Conservation (phyloP, 2,113 vertebrate species). For the Nicator chloris region DNA sequence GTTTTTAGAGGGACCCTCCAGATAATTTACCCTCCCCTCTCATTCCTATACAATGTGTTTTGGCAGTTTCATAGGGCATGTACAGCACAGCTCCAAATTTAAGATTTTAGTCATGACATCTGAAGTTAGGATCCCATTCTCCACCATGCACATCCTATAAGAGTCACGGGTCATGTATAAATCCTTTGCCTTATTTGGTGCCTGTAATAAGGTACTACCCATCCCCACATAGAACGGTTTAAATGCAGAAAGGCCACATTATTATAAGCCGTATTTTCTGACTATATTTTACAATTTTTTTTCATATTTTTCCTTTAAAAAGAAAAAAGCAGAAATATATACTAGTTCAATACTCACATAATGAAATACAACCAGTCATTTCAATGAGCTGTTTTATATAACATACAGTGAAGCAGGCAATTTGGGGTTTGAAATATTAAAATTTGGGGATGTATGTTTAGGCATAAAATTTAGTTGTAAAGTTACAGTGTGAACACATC, state of each 20-base stretch:
- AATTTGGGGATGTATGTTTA: background rate
- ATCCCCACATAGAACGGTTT: background rate
- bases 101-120: background rate
- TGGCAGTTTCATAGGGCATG: background rate
- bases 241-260: background rate
- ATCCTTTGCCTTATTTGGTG: background rate
- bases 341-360: background rate
- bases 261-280: background rate
- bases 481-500: background rate
- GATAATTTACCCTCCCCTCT: background rate
- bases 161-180: background rate
- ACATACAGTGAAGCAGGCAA: background rate
- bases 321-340: background rate
- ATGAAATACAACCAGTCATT: background rate
- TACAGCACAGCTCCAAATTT: background rate
- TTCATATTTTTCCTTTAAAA: background rate
- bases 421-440: background rate
- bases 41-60: background rate
- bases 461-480: background rate
- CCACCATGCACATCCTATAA: background rate
- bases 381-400: background rate
- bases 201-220: background rate
- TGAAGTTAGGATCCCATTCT: background rate
- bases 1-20: background rate
- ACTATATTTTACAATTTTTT: background rate